Evolutionary conservation across 2,113 vertebrate species (phyloP).

Genomic region (Ardeotis arabs): DNA sequence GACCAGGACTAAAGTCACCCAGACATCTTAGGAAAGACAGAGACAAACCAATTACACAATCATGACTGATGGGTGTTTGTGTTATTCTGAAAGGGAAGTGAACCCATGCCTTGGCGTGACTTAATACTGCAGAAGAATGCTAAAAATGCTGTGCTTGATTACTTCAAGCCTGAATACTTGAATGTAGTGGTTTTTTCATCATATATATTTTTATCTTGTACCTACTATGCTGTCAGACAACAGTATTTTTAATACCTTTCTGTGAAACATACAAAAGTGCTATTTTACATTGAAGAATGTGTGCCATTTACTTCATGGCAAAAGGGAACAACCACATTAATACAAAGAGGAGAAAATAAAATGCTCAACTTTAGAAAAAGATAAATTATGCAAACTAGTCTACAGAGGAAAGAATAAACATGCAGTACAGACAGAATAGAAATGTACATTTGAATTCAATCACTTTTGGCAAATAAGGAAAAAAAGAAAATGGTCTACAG

Average conservation of each 20-base stretch:
- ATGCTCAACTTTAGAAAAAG: not conserved
- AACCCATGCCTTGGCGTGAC: not conserved
- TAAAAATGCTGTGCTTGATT: not conserved
- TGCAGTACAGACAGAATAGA: not conserved
- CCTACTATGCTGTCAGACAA: not conserved
- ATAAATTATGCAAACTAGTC: not conserved
- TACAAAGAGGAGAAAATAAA: not conserved
- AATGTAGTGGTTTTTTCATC: not conserved
- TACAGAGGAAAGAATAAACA: not conserved
- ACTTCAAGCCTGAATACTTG: not conserved
- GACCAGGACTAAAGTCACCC: not conserved
- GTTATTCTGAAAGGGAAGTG: not conserved
- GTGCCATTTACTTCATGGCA: not conserved
- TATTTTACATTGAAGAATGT: not conserved
- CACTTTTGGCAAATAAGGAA: not conserved
- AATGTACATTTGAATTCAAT: not conserved
- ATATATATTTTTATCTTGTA: not conserved
- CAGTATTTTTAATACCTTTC: not conserved
- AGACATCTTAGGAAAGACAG: not conserved
- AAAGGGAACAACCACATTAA: not conserved
- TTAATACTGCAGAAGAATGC: not conserved
- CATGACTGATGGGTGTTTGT: not conserved
- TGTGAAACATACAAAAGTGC: not conserved
- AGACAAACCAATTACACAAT: not conserved
- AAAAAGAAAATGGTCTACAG: not conserved